Conservation (phyloP, 2,888 invertebrate genomes). For the Noctua janthina region DNA sequence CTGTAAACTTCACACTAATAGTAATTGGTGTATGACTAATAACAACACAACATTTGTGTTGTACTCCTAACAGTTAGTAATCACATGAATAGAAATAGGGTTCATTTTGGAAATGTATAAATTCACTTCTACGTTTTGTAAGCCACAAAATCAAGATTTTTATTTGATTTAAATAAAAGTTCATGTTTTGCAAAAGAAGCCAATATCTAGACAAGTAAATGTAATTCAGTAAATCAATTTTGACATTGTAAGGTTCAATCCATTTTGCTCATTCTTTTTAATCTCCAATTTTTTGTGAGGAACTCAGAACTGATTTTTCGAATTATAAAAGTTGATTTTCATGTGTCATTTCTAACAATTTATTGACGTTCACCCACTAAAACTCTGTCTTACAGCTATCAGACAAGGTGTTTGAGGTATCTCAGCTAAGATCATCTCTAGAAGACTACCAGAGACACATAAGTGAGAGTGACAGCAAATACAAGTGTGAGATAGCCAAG, state of each 20-base stretch:
- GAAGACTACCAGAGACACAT: conserved; percentile 92
- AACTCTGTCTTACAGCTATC: conserved; percentile 90
- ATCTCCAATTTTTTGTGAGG: neutral
- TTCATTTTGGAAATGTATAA: neutral
- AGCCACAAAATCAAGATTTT: neutral
- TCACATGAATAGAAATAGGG: neutral
- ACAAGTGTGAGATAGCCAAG: conserved; percentile 90
- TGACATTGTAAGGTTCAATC: neutral
- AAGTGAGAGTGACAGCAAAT: conserved; percentile 91
- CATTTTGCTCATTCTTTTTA: neutral
- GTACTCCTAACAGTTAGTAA: neutral
- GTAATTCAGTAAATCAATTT: neutral
- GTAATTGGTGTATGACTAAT: conserved; percentile 47
- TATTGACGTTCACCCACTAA: neutral
- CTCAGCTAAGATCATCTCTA: conserved; percentile 92
- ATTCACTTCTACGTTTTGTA: too few relatives aligned
- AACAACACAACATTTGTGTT: neutral
- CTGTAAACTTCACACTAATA: neutral
- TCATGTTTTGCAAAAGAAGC: neutral
- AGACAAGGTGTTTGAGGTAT: conserved; percentile 94
- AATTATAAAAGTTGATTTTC: neutral
- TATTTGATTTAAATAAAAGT: neutral
- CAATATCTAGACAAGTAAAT: neutral
- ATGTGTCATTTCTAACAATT: neutral
- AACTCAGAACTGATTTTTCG: neutral